Base-by-base conservation (phyloP, 2,888 invertebrate genomes). In the Meganola albula region DNA sequence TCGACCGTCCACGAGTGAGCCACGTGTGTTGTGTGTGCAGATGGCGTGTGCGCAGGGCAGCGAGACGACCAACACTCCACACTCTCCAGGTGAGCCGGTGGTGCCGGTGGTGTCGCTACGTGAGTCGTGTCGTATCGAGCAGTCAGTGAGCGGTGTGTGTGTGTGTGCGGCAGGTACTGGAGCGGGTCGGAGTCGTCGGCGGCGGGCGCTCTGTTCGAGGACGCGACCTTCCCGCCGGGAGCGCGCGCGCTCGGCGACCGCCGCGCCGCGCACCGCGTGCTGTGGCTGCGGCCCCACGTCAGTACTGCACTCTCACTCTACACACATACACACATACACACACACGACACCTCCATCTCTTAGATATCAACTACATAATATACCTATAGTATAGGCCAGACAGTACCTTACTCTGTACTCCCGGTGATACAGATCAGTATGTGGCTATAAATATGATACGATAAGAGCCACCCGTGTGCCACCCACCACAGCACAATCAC, bases 251-350 rank as follows among this genome's bases (percentile, higher is more conserved):
- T 53, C 2, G 51, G 43, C 40, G 88, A 91, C 87, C 71, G 90
- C 89, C 68, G 87, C 87, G 69, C 31, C 5, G 31, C 45, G 9
- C 37, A 37, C 28, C 82, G 80, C 88, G 80, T 90, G 44, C 82
- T 87, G 23, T 92, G 91, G 92, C 85, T 88, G 84, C 73, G 92
- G 45, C 91, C 91, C 8, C 90, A 90, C 59, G 91, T 91, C 69
- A 88, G 90, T 86, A 28, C 23, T 20, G 4, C 20, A n/a, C n/a
- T n/a, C n/a, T n/a, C n/a, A n/a, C n/a, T n/a, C n/a, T n/a, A n/a
- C n/a, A n/a, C n/a, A n/a, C n/a, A n/a, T n/a, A n/a, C n/a, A n/a
- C n/a, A n/a, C n/a, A n/a, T n/a, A n/a, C n/a, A n/a, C n/a, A n/a
- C n/a, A n/a, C n/a, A n/a, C n/a, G n/a, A n/a, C n/a, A n/a, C n/a